Percentiles rank a stretch among this genome's conserved stretches.
These are phyloP conservation scores for Neodontobutis hainanensis DNA, from an alignment of 2,113 vertebrate species.

Conservation along the genomic window DNA sequence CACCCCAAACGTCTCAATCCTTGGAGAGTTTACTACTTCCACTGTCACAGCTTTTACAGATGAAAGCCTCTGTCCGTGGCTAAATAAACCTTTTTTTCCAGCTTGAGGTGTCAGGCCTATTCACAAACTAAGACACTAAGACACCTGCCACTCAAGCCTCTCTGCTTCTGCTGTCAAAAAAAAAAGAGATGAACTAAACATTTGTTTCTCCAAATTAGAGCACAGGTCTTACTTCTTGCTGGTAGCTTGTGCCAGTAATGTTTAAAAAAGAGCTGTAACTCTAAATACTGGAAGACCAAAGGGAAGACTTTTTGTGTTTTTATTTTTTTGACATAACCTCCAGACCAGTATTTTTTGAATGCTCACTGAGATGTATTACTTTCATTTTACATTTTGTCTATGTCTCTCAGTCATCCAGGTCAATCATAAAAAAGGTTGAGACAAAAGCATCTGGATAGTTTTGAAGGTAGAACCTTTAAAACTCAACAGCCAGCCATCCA, in stretches of 20 bases:
- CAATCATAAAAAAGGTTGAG: no score
- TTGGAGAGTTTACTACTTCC: conserved; percentile 31
- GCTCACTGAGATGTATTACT: no score
- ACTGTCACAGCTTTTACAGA: conserved; percentile 26
- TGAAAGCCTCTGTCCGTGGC: conserved; percentile 24
- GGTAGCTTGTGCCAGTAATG: conserved; percentile 1
- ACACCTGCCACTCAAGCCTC: conserved; percentile 36
- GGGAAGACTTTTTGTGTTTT: no score
- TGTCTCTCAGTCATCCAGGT: no score
- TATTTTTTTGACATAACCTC: no score
- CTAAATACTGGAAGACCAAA: neutral
- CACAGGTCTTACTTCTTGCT: conserved; percentile 12
- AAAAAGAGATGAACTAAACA: conserved; percentile 31
- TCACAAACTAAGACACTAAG: conserved; percentile 39
- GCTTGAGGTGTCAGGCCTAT: conserved; percentile 35
- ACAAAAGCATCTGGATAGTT: no score
- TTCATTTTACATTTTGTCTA: no score
- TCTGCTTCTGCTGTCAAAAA: conserved; percentile 37
- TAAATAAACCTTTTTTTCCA: conserved; percentile 9
- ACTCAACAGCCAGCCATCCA: no score
- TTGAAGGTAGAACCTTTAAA: no score
- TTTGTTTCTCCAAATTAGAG: conserved; percentile 7
- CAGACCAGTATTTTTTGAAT: no score
- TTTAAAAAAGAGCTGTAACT: neutral
- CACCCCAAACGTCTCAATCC: conserved; percentile 38